Percentiles rank a stretch among this genome's conserved stretches.
Conservation (phyloP, 2,888 invertebrate species). For the Macropis europaea region DNA sequence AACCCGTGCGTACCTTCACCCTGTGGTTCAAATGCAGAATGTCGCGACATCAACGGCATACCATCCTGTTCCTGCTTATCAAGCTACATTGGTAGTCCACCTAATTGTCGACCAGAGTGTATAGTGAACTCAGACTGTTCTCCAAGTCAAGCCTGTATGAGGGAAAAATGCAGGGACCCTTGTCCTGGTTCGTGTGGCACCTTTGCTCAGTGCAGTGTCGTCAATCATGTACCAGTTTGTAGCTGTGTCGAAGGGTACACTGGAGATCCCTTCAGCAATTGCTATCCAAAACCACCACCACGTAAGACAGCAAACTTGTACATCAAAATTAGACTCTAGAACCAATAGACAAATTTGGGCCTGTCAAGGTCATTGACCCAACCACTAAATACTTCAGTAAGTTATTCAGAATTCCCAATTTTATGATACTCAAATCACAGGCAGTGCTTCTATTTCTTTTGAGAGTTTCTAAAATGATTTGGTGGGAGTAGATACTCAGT, state of each 20-base stretch:
- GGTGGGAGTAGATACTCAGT: too few relatives aligned
- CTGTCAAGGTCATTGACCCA: too few relatives aligned
- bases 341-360: too few relatives aligned
- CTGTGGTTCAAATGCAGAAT: slow-evolving; percentile 88
- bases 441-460: too few relatives aligned
- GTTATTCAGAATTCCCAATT: too few relatives aligned
- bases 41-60: slow-evolving; percentile 84
- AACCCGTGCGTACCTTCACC: slow-evolving; percentile 88
- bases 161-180: slow-evolving; percentile 88
- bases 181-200: slow-evolving; percentile 88
- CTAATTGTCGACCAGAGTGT: slow-evolving; percentile 89
- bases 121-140: slow-evolving; percentile 85
- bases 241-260: slow-evolving; percentile 89
- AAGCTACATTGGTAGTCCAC: slow-evolving; percentile 86
- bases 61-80: slow-evolving; percentile 88
- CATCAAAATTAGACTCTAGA: not conserved
- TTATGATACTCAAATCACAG: too few relatives aligned
- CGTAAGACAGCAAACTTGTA: slow-evolving; percentile 32
- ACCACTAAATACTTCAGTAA: too few relatives aligned
- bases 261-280: slow-evolving; percentile 92
- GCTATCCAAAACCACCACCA: slow-evolving; percentile 70
- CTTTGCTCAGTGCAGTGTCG: slow-evolving; percentile 87
- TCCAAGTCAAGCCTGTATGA: slow-evolving; percentile 87
- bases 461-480: too few relatives aligned
- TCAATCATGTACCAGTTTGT: slow-evolving; percentile 91